Evolutionary conservation across 2,113 vertebrate species (phyloP).

Genomic region (Cygnus atratus): DNA sequence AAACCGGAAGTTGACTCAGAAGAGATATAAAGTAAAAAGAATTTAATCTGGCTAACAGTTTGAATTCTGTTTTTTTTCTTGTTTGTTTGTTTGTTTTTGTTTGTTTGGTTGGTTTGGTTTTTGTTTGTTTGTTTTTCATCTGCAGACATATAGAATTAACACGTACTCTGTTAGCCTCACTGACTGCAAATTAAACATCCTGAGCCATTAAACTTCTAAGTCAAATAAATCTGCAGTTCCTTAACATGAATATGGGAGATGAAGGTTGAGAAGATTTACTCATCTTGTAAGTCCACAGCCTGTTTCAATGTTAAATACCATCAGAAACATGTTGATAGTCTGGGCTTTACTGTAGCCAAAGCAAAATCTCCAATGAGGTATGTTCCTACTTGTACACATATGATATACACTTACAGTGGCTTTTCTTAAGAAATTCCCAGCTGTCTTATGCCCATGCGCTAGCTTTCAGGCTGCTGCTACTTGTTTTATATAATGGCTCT

Average conservation of each 20-base stretch:
- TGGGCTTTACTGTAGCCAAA: background rate
- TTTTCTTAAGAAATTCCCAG: background rate
- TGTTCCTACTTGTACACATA: background rate
- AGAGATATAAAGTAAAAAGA: background rate
- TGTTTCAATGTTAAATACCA: background rate
- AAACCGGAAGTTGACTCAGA: background rate
- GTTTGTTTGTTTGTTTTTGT: too few relatives aligned
- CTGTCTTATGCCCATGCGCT: background rate
- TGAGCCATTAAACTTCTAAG: background rate
- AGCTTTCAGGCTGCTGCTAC: background rate
- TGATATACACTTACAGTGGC: background rate
- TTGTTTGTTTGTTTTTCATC: background rate
- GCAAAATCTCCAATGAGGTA: background rate
- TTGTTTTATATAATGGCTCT: background rate
- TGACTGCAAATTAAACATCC: background rate
- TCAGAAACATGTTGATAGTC: background rate
- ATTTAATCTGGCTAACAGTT: background rate
- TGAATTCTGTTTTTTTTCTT: background rate
- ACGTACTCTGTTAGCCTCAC: background rate
- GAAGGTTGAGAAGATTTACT: background rate
- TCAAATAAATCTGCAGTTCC: background rate
- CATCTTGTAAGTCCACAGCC: background rate
- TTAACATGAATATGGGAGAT: background rate
- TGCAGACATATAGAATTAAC: background rate
- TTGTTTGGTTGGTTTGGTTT: background rate